Conservation (phyloP, 2,888 invertebrate species). For the Cantharis flavilabris region DNA sequence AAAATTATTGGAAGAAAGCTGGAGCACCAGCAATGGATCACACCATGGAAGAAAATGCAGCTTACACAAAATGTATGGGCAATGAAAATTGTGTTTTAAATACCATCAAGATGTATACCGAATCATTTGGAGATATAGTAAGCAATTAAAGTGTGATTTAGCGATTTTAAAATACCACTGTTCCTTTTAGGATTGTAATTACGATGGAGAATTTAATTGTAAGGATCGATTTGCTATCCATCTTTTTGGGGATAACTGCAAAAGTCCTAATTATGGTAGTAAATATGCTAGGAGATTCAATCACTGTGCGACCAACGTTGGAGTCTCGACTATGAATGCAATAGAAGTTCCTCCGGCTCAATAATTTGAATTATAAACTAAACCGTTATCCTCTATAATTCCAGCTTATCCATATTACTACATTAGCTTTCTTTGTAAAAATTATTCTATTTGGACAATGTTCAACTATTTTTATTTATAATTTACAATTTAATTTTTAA, state of each 20-base stretch:
- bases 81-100: constrained; percentile 43
- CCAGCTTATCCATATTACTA: no score
- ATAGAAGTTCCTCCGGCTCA: not conserved
- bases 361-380: no score
- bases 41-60: constrained; percentile 11
- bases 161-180: not conserved
- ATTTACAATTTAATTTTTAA: no score
- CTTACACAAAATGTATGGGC: constrained; percentile 38
- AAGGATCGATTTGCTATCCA: constrained; percentile 43
- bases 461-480: no score
- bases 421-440: no score
- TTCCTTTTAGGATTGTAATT: constrained; percentile 43
- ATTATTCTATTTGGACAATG: no score
- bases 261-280: constrained; percentile 15
- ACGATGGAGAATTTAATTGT: constrained; percentile 42
- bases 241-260: constrained; percentile 29
- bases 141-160: not conserved
- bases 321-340: constrained; percentile 1
- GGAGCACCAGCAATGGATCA: not conserved
- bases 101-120: constrained; percentile 39
- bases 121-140: constrained; percentile 24
- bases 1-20: constrained; percentile 31
- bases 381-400: no score
- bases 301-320: constrained; percentile 9
- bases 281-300: constrained; percentile 15